Evolutionary conservation across 2,888 invertebrate genomes (phyloP).

Genomic region (Dynastes grantii): DNA sequence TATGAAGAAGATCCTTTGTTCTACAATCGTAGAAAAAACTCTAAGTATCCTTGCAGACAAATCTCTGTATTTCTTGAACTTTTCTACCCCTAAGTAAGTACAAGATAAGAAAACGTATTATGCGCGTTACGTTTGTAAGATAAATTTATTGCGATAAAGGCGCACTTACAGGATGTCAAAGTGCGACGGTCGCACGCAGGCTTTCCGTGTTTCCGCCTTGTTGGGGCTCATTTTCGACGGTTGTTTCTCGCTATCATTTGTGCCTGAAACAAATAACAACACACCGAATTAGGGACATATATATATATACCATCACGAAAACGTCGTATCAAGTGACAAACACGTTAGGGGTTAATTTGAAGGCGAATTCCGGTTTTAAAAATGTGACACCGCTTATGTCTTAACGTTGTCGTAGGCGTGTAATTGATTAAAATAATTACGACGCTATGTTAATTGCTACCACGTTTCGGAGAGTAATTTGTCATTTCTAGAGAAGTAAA

Average conservation of each 20-base stretch:
- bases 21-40: too few species aligned
- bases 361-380: background rate
- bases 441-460: too few species aligned
- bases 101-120: conserved; percentile 34
- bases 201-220: conserved; percentile 61
- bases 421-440: too few species aligned
- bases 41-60: too few species aligned
- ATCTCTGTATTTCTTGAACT: background rate
- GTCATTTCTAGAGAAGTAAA: too few species aligned
- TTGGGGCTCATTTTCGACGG: conserved; percentile 63
- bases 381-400: background rate
- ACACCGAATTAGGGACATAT: conserved; percentile 8
- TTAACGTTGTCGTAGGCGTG: too few species aligned
- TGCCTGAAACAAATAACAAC: conserved; percentile 48
- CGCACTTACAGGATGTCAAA: conserved; percentile 60
- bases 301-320: background rate
- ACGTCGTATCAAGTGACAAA: conserved; percentile 13
- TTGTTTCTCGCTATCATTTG: conserved; percentile 25
- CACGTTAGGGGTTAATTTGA: conserved; percentile 12
- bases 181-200: conserved; percentile 60
- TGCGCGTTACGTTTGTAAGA: conserved; percentile 20
- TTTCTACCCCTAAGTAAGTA: background rate
- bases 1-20: too few species aligned
- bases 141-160: conserved; percentile 25
- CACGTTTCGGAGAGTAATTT: too few species aligned